Evolutionary conservation across 2,113 vertebrate genomes (phyloP).

Genomic region (Gallinago media): DNA sequence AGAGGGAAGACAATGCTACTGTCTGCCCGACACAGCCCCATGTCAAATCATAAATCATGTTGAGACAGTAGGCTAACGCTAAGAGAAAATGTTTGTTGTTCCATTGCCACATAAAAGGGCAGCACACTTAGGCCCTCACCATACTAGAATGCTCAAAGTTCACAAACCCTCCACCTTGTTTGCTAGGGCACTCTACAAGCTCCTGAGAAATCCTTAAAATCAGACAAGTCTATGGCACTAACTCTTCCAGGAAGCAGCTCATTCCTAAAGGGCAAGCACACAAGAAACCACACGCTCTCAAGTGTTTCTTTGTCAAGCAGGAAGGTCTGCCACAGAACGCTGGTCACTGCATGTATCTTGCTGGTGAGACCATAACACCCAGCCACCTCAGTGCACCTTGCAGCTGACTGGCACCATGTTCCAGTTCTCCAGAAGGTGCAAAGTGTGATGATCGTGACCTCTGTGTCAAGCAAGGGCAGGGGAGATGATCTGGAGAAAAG

Average conservation of each 20-base stretch:
- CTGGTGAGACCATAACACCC: background rate
- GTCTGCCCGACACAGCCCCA: background rate
- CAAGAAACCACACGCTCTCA: fast-evolving
- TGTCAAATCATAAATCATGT: background rate
- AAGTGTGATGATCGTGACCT: background rate
- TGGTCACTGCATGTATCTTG: background rate
- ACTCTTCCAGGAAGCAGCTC: background rate
- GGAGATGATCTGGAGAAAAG: background rate
- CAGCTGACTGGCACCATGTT: background rate
- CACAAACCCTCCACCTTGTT: background rate
- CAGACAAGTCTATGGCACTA: background rate
- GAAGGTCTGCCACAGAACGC: background rate
- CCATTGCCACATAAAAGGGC: background rate
- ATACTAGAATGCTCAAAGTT: background rate
- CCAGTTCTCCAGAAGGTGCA: background rate
- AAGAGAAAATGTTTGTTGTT: background rate
- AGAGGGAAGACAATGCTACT: background rate
- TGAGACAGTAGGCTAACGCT: background rate
- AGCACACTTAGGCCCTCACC: background rate
- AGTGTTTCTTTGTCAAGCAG: background rate
- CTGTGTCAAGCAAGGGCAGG: background rate
- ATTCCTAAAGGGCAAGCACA: background rate
- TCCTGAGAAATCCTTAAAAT: background rate
- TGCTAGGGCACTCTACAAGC: background rate
- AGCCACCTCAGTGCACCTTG: background rate